Base-by-base conservation (phyloP, 2,113 vertebrate genomes). In the Hippocampus barbouri region DNA sequence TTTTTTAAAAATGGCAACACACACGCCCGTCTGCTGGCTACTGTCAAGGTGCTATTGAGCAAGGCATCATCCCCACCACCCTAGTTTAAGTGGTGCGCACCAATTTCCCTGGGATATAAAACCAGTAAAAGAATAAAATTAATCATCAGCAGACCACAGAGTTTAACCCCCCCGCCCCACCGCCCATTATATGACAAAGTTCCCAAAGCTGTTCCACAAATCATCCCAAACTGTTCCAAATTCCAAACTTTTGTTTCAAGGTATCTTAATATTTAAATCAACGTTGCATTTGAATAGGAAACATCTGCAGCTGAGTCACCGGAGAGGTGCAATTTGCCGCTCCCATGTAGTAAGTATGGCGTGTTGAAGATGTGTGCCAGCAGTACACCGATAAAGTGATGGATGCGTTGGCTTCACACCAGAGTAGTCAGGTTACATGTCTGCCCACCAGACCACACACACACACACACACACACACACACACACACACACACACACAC, bases 361-460 rank as follows among this genome's bases (percentile, higher is more conserved):
- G 65, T 43, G 60, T 20, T 68, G 69, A 68, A 20, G 7, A n/a
- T 45, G 21, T 68, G 54, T 63, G 21, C 23, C 71, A 30, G 68
- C 67, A 75, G 69, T 61, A 49, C 74, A 69, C 64, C 64, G 56
- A 76, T 71, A 60, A 75, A 80, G 71, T 79, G 53, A 78, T 63
- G 68, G 34, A 61, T 54, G 57, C n/a, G 57, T 16, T 70, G 40
- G 57, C 67, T 76, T 85, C 74, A 81, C 74, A 66, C 82, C 79
- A 80, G 71, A 81, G 68, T 70, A 75, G 82, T 77, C 78, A 75
- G 54, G 81, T 80, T 71, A 83, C 82, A 68, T 10, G 67, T 78
- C 77, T 70, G 74, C 70, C 41, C 63, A 77, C 59, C 43, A 84
- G 86, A 87, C 87, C 89, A 88, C 85, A 83, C 86, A 85, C 81